phyloP scores from a whole-genome alignment of 1,140 invertebrate species.

The Drosophila sp. region DNA sequence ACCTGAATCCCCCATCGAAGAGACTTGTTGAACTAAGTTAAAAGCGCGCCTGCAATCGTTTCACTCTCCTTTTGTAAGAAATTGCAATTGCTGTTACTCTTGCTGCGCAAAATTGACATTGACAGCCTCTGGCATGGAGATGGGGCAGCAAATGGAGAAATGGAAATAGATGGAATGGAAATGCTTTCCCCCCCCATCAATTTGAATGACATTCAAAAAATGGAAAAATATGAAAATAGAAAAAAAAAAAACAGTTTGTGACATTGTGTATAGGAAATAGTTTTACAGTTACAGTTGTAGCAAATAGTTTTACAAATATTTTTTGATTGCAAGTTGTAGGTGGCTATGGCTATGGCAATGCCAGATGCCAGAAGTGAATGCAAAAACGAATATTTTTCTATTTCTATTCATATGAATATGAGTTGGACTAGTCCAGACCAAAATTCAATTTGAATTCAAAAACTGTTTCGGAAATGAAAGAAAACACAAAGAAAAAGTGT shows the following conservation, averaged over 20 bases:
- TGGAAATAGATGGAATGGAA: constrained; percentile 10
- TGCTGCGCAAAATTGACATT: constrained; percentile 63
- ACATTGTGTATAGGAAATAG: constrained; percentile 42
- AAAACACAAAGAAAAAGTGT: not conserved
- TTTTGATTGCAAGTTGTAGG: constrained; percentile 75
- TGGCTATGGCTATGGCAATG: constrained; percentile 27
- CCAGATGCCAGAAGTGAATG: constrained; percentile 33
- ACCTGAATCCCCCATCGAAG: constrained; percentile 1
- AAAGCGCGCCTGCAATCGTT: constrained; percentile 13
- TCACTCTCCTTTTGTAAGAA: constrained; percentile 42
- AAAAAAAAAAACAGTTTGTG: constrained; percentile 62
- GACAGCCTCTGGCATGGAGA: constrained; percentile 41
- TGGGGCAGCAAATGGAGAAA: not conserved
- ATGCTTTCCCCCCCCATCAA: constrained; percentile 63
- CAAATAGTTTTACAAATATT: constrained; percentile 77
- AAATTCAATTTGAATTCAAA: not conserved
- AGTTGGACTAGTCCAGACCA: not conserved
- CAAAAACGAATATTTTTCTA: not conserved
- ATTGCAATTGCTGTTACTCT: constrained; percentile 70
- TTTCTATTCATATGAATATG: not conserved
- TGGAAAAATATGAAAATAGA: constrained; percentile 30
- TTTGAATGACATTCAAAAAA: constrained; percentile 80
- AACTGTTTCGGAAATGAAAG: not conserved
- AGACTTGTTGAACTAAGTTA: constrained; percentile 70
- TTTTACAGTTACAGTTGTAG: constrained; percentile 60